Evolutionary conservation across 2,113 vertebrate species (phyloP).

Genomic region (Prochilodus magdalenae): DNA sequence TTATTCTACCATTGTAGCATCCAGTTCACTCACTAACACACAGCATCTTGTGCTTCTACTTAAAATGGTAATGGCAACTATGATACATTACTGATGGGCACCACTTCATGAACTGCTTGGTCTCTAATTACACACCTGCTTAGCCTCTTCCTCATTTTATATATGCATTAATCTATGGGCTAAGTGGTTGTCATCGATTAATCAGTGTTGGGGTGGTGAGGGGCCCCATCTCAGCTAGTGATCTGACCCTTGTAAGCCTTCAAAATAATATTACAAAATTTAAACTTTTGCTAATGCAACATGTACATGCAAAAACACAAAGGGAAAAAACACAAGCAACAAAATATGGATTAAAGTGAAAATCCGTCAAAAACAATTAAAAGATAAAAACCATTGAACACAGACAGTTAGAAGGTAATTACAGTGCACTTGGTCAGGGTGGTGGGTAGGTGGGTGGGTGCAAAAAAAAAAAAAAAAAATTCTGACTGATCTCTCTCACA

Average conservation of each 20-base stretch:
- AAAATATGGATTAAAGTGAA: conserved; percentile 63
- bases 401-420: conserved; percentile 58
- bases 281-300: conserved; percentile 59
- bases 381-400: conserved; percentile 48
- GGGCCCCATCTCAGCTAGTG: conserved; percentile 62
- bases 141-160: neutral
- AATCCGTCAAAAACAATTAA: conserved; percentile 58
- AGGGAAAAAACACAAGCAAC: conserved; percentile 56
- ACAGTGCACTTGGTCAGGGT: conserved; percentile 80
- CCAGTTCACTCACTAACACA: neutral
- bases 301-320: conserved; percentile 71
- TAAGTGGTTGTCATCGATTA: conserved; percentile 1
- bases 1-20: neutral
- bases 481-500: neutral
- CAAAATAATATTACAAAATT: conserved; percentile 67
- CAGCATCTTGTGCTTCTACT: neutral
- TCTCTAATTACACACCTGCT: neutral
- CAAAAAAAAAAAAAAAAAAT: conserved; percentile 21
- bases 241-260: conserved; percentile 70
- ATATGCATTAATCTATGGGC: neutral
- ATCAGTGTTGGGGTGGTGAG: neutral
- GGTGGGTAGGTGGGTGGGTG: neutral
- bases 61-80: conserved; percentile 20
- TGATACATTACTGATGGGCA: neutral
- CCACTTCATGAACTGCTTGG: neutral